Base-by-base conservation (phyloP, 2,888 invertebrate genomes). In the Nomada goodeniana region DNA sequence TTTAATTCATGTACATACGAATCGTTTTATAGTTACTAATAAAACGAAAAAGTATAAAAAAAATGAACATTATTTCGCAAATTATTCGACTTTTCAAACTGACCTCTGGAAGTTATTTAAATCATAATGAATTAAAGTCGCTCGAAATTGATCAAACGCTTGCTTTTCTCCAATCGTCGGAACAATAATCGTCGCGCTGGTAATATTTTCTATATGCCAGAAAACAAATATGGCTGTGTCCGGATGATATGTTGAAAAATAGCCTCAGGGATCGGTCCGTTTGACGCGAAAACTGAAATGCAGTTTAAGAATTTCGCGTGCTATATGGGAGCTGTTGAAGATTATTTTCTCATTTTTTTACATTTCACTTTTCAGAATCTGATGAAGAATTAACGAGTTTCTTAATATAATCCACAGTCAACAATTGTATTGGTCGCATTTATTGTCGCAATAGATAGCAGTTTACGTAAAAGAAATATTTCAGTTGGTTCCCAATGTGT, bases 11-110 rank as follows among this genome's bases (percentile, higher is more conserved):
- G 92, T 92, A 92, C 86, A 92, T 92, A 92, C 86, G 82, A 85
- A 91, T 91, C 88, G 89, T 91, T 91, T 90, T 89, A 89, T 91
- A 92, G 89, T 89, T 90, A 91, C 88, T 91, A 90, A 91, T 89
- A 87, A 89, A 87, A 88, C 77, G 83, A 47, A 29, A 42, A 64
- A 65, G 63, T 15, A 52, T 15, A 59, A 26, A 80, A 59, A 76
- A 52, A 61, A 23, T 5, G 88, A 84, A 83, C 82, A 86, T 90
- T 90, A 89, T 91, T 91, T 90, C 89, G 88, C 87, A 87, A 61
- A 88, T 86, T 75, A 52, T 69, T 85, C 67, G 36, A 76, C 55
- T 80, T 75, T 80, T 72, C 44, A 36, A 71, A 77, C 61, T 67
- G 65, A 63, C 47, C 53, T 77, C 72, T 65, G 61, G 61, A 67